These are phyloP conservation scores for Echinops telfairi DNA, from an alignment of 2,113 vertebrate genomes.

Conservation along the genomic window DNA sequence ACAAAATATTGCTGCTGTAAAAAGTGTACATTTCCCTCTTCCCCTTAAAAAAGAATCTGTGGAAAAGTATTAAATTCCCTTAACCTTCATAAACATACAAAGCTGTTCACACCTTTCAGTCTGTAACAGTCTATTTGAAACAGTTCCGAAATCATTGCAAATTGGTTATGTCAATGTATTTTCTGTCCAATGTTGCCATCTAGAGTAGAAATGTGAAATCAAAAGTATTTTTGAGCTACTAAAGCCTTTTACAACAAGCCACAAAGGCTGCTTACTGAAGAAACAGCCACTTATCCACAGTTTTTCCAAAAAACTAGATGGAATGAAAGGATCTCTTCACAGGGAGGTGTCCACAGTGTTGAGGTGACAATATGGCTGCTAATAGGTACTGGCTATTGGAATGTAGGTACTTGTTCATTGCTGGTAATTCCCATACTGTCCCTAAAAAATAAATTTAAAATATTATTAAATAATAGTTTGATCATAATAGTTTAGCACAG, in stretches of 20 bases:
- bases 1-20: conserved; percentile 92
- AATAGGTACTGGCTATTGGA: conserved; percentile 84
- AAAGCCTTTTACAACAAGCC: conserved; percentile 86
- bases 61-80: conserved; percentile 91
- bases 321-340: conserved; percentile 86
- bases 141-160: conserved; percentile 85
- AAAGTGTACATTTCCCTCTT: conserved; percentile 90
- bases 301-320: conserved; percentile 87
- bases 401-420: conserved; percentile 92
- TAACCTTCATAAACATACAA: conserved; percentile 89
- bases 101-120: conserved; percentile 87
- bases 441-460: conserved; percentile 89
- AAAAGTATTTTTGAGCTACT: conserved; percentile 81
- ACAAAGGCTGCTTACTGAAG: conserved; percentile 82
- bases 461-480: conserved; percentile 68
- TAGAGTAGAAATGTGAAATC: conserved; percentile 89
- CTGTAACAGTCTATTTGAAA: conserved; percentile 89
- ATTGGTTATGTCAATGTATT: conserved; percentile 83
- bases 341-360: conserved; percentile 88
- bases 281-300: conserved; percentile 84
- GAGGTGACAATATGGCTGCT: conserved; percentile 87
- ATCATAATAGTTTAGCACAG: neutral
- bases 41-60: conserved; percentile 90
- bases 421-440: conserved; percentile 99
- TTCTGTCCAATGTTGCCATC: conserved; percentile 92